Evolutionary conservation across 1,140 invertebrate species (phyloP), one percentile per base, ranked within the genome.

Genomic region (Drosophila kurseongensis): DNA sequence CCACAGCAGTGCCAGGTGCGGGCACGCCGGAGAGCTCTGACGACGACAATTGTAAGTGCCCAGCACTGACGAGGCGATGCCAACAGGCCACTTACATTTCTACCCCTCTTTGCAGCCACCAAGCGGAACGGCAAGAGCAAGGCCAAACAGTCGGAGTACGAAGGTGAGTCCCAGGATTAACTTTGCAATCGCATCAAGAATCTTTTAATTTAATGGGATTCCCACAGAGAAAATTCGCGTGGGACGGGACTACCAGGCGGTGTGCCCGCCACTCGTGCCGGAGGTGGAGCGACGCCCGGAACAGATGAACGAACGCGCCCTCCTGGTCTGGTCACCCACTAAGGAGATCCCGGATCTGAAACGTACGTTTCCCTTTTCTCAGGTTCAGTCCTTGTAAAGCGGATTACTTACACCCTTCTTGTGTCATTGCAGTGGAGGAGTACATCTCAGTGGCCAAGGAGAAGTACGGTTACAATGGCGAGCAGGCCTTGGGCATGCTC

Each of bases 401-500:
- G 23, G 23, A 23, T 23, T 23, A 47, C 44, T 47, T 13, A 47
- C 10, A 9, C 23, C 12, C 13, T 1, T 35, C n/a, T 51, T 35
- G 29, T 32, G 10, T 5, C 0, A 1, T 51, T 45, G 1, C 85
- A 97, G 98, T 99, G 94, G 98, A 99, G 93, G 97, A 98, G 91
- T 99, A 98, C 91, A 97, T 98, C 72, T 95, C 95, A 80, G 95
- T 98, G 76, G 97, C 98, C n/a, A 99, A 98, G 93, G 98, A 99
- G 91, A 99, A 98, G 92, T 99, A 98, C 95, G 98, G 97, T 48
- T 99, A 99, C 82, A 99, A 98, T 93, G 97, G 97, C 40, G 98
- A 99, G 94, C 98, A 99, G 93, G 98, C 98, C 27, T 93, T 99
- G 35, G 98, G 98, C 12, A 98, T 99, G 97, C 93, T 99, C 12